These are phyloP conservation scores for Rhynchomys soricoides DNA, from an alignment of 2,113 vertebrate genomes.

Conservation along the genomic window DNA sequence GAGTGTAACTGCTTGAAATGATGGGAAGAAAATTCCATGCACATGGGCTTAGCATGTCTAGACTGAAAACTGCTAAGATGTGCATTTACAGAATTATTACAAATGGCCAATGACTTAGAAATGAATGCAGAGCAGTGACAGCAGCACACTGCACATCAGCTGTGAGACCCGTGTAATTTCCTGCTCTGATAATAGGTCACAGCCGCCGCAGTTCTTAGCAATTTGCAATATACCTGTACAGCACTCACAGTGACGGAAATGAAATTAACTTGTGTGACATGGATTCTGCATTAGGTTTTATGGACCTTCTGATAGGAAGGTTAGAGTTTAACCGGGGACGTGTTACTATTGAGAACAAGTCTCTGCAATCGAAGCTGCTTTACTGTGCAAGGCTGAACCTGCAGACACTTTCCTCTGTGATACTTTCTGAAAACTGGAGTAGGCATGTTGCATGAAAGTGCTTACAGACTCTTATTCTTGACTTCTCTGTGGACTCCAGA, in stretches of 20 bases:
- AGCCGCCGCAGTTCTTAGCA: constrained; percentile 67
- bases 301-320: constrained; percentile 57
- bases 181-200: constrained; percentile 76
- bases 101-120: constrained; percentile 72
- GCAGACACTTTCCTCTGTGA: neutral
- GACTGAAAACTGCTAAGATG: constrained; percentile 67
- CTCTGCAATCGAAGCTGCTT: constrained; percentile 12
- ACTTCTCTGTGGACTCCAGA: neutral
- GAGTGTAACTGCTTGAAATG: constrained; percentile 62
- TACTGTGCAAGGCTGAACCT: neutral
- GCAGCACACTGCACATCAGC: constrained; percentile 59
- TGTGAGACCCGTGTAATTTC: constrained; percentile 74
- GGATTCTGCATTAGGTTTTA: constrained; percentile 46
- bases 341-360: constrained; percentile 27
- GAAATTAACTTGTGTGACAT: constrained; percentile 59
- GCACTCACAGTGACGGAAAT: constrained; percentile 64
- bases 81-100: constrained; percentile 72
- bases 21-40: constrained; percentile 47
- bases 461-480: neutral
- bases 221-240: constrained; percentile 74
- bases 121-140: constrained; percentile 73
- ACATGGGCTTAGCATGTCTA: constrained; percentile 71
- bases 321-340: constrained; percentile 55
- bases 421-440: too few species aligned
- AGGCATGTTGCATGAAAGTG: neutral